Evolutionary conservation across 2,888 invertebrate genomes (phyloP), one percentile per base, ranked within the genome.

Genomic region (Amphipoea lucens): DNA sequence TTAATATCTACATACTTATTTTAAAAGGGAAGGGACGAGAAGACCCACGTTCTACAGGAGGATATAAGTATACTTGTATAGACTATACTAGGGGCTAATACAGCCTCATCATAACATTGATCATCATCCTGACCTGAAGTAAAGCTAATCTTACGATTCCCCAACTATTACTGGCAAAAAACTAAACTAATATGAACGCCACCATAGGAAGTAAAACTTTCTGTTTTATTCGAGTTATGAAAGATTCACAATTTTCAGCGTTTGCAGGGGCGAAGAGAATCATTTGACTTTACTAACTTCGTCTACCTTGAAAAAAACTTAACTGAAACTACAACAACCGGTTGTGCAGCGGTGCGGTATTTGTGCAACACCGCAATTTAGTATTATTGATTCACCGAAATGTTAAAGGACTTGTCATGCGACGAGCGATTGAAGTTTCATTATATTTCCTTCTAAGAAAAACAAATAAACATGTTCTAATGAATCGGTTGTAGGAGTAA

Each of bases 211-310:
- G 42, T 20, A 17, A 75, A 82, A 82, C 76, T 82, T 68, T 60
- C 23, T 57, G 60, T 66, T 76, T 76, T 68, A 69, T 68, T 29
- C 17, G 7, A 69, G 68, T 76, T 69, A 83, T 65, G 77, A 69
- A 76, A 69, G 40, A 69, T 48, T 45, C 67, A 9, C 29, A 77
- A 20, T 36, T 75, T 81, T 17, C 74, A 57, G 40, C 67, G n/a
- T 62, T 23, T 45, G 45, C 67, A 40, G 14, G 48, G 23, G 9
- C 2, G 23, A 9, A 75, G 17, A 68, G 23, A 68, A 68, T 54
- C 2, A 48, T 36, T 63, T 48, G 54, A 45, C 20, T 51, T 54
- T 36, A n/a, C 12, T 2, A 63, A 63, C 23, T 57, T 68, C 29
- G 60, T 74, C 60, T 36, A 20, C 29, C 3, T 29, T 57, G 20